These are phyloP conservation scores for Zaprionus lachaisei DNA, from an alignment of 1,140 invertebrate genomes.

Conservation along the genomic window DNA sequence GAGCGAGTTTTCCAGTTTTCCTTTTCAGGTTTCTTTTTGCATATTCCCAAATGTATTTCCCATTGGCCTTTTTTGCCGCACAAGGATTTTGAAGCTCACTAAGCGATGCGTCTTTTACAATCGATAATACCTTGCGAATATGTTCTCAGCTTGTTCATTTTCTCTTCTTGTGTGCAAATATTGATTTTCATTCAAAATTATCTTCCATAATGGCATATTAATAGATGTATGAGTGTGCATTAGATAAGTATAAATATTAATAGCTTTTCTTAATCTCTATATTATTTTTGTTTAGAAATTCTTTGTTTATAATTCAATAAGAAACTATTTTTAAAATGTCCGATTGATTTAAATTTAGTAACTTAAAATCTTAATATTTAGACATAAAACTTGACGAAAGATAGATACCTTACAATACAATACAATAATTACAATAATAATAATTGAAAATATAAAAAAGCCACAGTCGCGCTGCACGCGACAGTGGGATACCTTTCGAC, in stretches of 20 bases:
- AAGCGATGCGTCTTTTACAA: constrained; percentile 23
- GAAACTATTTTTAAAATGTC: no score
- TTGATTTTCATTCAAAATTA: neutral
- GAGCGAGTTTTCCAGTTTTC: constrained; percentile 8
- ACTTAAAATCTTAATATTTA: no score
- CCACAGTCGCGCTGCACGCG: no score
- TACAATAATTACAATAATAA: no score
- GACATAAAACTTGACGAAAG: no score
- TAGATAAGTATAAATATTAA: neutral
- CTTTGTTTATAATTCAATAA: no score
- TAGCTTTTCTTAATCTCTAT: no score
- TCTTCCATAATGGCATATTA: neutral
- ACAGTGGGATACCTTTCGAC: no score
- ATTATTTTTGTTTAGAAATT: no score
- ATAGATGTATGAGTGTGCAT: neutral
- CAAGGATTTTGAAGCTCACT: constrained; percentile 19
- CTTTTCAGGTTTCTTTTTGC: constrained; percentile 46
- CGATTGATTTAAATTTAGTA: no score
- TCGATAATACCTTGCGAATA: constrained; percentile 23
- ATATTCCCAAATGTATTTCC: constrained; percentile 75
- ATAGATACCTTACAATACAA: no score
- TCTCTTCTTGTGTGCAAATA: neutral
- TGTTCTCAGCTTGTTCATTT: constrained; percentile 8
- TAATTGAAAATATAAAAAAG: no score
- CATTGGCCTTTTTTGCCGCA: constrained; percentile 41